These are phyloP conservation scores for Dysmachus trigonus DNA, from an alignment of 2,888 invertebrate genomes.

Conservation along the genomic window DNA sequence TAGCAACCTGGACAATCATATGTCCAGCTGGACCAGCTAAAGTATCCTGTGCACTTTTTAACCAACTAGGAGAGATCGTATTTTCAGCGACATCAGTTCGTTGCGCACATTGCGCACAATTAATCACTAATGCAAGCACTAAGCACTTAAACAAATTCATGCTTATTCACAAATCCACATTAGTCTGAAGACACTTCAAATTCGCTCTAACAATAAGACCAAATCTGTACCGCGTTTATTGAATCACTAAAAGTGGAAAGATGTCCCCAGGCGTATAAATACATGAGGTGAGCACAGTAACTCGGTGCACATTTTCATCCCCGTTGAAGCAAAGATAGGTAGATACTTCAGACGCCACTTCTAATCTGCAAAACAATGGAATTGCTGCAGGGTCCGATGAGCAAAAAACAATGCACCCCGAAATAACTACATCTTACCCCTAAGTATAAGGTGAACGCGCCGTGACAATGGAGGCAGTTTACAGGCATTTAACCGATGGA, in stretches of 20 bases:
- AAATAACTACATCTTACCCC: not conserved
- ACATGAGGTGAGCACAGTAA: not conserved
- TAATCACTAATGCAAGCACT: not conserved
- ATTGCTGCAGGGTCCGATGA: slow-evolving; percentile 20
- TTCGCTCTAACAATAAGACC: not conserved
- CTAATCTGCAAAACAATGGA: slow-evolving; percentile 3
- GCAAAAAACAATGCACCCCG: slow-evolving; percentile 30
- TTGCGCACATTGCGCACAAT: not conserved
- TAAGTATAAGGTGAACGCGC: slow-evolving; percentile 26
- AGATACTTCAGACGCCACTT: not conserved
- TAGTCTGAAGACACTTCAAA: not conserved
- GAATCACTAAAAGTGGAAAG: not conserved
- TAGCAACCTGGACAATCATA: slow-evolving; percentile 67
- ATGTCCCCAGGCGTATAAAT: not conserved
- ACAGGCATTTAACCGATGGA: not conserved
- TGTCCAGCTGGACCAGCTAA: slow-evolving; percentile 62
- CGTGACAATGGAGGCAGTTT: slow-evolving; percentile 23
- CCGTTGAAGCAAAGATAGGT: not conserved
- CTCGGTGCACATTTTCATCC: not conserved
- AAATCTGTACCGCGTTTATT: not conserved
- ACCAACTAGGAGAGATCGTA: slow-evolving; percentile 54
- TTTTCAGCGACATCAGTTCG: slow-evolving; percentile 2
- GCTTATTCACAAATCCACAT: not conserved
- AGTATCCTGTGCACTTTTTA: slow-evolving; percentile 58
- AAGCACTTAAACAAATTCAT: not conserved